Base-by-base conservation (phyloP, 2,113 vertebrate species). In the Tyto alba region DNA sequence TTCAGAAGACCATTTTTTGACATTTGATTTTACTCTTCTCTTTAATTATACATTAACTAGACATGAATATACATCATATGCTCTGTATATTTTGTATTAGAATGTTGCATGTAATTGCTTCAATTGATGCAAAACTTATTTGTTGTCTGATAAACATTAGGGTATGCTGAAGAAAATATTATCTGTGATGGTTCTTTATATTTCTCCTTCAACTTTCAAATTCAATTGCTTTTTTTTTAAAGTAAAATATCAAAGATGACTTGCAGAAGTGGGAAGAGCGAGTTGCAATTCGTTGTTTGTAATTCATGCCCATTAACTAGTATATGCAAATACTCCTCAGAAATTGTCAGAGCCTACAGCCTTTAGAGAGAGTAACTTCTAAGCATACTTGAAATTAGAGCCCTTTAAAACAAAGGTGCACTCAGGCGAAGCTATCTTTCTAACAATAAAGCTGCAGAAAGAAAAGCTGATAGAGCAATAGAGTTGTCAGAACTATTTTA, bases 381-480 rank as follows among this genome's bases (percentile, higher is more conserved):
- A 40, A 73, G 13, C 4, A 32, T 47, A 43, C 15, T 50, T 89
- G 66, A 92, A 90, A 92, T 89, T 52, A 93, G 34, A 91, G 2
- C 13, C 43, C 22, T 62, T 84, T 55, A 87, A 95, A 93, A 83
- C 29, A 80, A 78, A 93, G 40, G 20, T 56, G 16, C 16, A 34
- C 88, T 77, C 17, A 85, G 47, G 26, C 36, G 8, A 91, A 92
- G 53, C 22, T 32, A 17, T 62, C 41, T 83, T 82, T 85, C 36
- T 86, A n/a, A 76, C 40, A 92, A 47, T 56, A 77, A 76, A 94
- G 25, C 22, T 62, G 23, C 36, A 78, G 59, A 89, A 89, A 75
- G 59, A 80, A 95, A 79, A 95, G 95, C 77, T 95, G 95, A 93
- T 89, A 84, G 83, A 77, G 89, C 93, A 86, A 89, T 64, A 94